Conservation (phyloP, 1,140 invertebrate genomes). For the Drosophila sp. region DNA sequence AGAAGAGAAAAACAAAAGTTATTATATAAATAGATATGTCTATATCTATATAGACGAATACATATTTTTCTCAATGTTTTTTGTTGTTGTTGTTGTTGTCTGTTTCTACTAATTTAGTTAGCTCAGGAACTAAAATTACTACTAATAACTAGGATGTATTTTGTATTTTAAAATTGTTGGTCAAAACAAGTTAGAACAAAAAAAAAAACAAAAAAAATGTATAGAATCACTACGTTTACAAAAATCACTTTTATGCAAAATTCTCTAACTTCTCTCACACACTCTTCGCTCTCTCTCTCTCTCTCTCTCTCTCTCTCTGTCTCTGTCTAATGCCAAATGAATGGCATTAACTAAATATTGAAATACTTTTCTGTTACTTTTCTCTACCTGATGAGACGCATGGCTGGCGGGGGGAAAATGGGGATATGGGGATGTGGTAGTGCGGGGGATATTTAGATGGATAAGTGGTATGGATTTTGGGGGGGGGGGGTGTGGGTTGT, state of each 20-base stretch:
- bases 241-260: slow-evolving; percentile 74
- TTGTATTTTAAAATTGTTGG: slow-evolving; percentile 28
- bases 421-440: background rate
- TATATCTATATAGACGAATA: background rate
- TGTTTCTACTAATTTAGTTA: slow-evolving; percentile 10
- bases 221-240: slow-evolving; percentile 70
- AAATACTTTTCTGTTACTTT: slow-evolving; percentile 65
- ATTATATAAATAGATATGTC: background rate
- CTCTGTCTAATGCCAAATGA: slow-evolving; percentile 54
- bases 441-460: slow-evolving; percentile 27
- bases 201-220: slow-evolving; percentile 7
- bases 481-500: background rate
- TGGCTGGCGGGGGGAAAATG: slow-evolving; percentile 10
- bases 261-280: slow-evolving; percentile 56
- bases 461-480: slow-evolving; percentile 2
- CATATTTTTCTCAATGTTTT: background rate
- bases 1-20: background rate
- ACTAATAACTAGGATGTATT: slow-evolving; percentile 52
- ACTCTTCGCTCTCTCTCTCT: slow-evolving; percentile 1
- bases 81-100: background rate
- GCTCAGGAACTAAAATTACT: slow-evolving; percentile 68
- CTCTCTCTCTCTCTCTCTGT: background rate
- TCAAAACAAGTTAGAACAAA: slow-evolving; percentile 17
- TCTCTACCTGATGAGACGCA: slow-evolving; percentile 17
- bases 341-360: slow-evolving; percentile 66